phyloP scores from a whole-genome alignment of 2,888 invertebrate genomes.

The Euplexia lucipara region DNA sequence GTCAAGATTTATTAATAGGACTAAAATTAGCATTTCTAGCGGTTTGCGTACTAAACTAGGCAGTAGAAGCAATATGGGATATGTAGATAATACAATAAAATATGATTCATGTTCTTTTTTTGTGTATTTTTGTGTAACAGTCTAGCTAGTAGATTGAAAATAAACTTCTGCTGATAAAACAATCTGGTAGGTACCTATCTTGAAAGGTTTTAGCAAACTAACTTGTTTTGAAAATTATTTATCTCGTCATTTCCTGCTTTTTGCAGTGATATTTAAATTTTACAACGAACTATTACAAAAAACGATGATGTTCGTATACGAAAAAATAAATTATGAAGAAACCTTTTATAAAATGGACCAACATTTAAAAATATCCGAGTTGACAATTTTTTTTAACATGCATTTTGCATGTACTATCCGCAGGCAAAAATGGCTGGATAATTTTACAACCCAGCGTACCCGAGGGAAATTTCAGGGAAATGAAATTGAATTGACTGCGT shows the following conservation, averaged over 20 bases:
- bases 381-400: conserved; percentile 5
- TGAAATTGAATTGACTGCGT: conserved; percentile 30
- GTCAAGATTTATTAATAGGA: conserved; percentile 39
- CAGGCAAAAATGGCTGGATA: conserved; percentile 9
- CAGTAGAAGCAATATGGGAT: conserved; percentile 18
- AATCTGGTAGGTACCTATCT: background rate
- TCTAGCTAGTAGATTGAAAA: conserved; percentile 6
- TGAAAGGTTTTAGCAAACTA: background rate
- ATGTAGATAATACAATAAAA: conserved; percentile 23
- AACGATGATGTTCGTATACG: no score
- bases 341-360: background rate
- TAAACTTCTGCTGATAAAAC: background rate
- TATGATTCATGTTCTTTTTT: conserved; percentile 11
- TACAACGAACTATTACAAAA: no score
- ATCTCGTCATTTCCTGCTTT: no score
- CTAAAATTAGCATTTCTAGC: conserved; percentile 32
- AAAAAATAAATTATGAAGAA: no score
- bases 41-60: conserved; percentile 18
- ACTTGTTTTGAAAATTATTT: no score
- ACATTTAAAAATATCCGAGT: background rate
- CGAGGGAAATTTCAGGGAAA: conserved; percentile 38
- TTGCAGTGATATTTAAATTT: no score
- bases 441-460: conserved; percentile 10
- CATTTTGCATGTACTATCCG: conserved; percentile 1
- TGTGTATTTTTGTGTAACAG: conserved; percentile 7